phyloP scores from a whole-genome alignment of 1,140 invertebrate genomes.

The Pissodes strobi region DNA sequence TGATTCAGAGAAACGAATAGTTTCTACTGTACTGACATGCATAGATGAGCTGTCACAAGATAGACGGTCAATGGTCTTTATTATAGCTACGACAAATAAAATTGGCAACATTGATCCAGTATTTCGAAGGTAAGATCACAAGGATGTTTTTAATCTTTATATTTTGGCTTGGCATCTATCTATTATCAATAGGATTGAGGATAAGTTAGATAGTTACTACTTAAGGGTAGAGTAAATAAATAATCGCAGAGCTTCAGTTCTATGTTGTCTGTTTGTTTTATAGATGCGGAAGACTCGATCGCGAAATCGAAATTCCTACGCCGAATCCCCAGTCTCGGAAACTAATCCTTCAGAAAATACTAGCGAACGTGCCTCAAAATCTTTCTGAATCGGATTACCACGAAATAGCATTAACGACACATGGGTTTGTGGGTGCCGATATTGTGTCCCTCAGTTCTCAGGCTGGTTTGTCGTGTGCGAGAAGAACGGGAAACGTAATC shows the following conservation, averaged over 20 bases:
- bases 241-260: too few relatives aligned
- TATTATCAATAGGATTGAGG: too few relatives aligned
- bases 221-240: too few relatives aligned
- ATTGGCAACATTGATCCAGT: slow-evolving; percentile 71
- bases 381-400: slow-evolving; percentile 64
- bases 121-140: slow-evolving; percentile 53
- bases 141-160: too few relatives aligned
- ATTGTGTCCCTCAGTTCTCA: slow-evolving; percentile 74
- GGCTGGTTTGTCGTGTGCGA: slow-evolving; percentile 65
- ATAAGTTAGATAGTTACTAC: too few relatives aligned
- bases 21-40: slow-evolving; percentile 67
- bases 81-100: slow-evolving; percentile 76
- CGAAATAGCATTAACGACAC: slow-evolving; percentile 70
- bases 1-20: slow-evolving; percentile 76
- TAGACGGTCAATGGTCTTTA: slow-evolving; percentile 62
- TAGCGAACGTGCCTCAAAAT: slow-evolving; percentile 61
- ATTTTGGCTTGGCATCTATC: too few relatives aligned
- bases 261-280: too few relatives aligned
- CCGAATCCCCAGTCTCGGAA: slow-evolving; percentile 70
- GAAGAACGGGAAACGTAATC: slow-evolving; percentile 44
- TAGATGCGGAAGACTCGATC: slow-evolving; percentile 77
- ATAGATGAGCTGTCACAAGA: slow-evolving; percentile 68
- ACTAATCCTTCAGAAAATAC: slow-evolving; percentile 69
- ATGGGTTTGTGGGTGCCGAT: slow-evolving; percentile 90
- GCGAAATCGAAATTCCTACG: slow-evolving; percentile 83